Base-by-base conservation (phyloP, 2,113 vertebrate species). In the Prolemur simus region DNA sequence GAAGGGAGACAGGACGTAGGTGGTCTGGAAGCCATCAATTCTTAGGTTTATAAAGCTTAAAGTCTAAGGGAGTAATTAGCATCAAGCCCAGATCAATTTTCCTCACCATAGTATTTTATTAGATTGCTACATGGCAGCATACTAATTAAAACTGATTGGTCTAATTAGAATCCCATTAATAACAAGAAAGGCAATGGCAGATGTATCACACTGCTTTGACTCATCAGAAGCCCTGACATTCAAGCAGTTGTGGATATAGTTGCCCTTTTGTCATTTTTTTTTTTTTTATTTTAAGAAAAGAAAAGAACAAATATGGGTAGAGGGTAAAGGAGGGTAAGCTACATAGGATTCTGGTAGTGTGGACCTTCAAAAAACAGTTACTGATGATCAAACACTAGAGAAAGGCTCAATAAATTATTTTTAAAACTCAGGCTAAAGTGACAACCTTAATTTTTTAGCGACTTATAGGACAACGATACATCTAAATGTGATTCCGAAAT, bases 91-190 rank as follows among this genome's bases (percentile, higher is more conserved):
- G 97, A 98, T 98, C 98, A 98, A 98, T 99, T 98, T 98, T 98
- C 97, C 90, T 97, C 95, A 73, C 96, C 95, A 89, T 89, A 94
- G 97, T 94, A 94, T 98, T 98, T 98, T 98, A 98, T 98, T 98
- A 98, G 97, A 98, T 98, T 98, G 97, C 98, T 98, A 97, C 98
- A 98, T 96, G 97, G 96, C 97, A 98, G 95, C 78, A 64, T 83
- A 90, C 98, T 98, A 98, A 99, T 99, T 98, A 99, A 98, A 98
- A 98, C 94, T 91, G 98, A 98, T 98, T 76, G 37, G 96, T 90
- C 98, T 98, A 98, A 99, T 99, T 98, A 98, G 93, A 98, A 96
- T 90, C 81, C 93, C 97, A 98, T 98, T 98, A 98, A 98, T 98
- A 98, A 96, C 84, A 68, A 39, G 91, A 96, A 89, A 97, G 96